A percentile compares a stretch with the other conserved stretches of the same genome.
Evolutionary conservation across 37 sponge, comb jelly and placozoan species (phyloP).

Genomic region (Halisarca cf. caerulea): DNA sequence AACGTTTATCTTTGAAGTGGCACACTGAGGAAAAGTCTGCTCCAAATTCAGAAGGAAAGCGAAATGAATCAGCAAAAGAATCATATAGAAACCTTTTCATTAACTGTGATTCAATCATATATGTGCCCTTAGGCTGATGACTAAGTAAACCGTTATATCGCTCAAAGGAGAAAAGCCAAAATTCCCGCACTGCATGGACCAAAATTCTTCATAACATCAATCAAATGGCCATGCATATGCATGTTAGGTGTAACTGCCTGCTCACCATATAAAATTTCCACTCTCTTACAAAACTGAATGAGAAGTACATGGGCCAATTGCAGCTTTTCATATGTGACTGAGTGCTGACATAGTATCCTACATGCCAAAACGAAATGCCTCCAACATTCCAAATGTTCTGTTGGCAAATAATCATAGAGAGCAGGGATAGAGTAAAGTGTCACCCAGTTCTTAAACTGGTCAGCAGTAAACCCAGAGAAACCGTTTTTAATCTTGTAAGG

Average conservation of each 20-base stretch:
- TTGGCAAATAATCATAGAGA: conserved; percentile 28
- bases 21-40: not conserved
- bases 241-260: conserved; percentile 13
- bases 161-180: conserved; percentile 24
- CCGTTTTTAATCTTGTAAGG: conserved; percentile 12
- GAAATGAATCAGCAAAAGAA: conserved; percentile 5
- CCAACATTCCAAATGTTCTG: conserved; percentile 46
- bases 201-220: not conserved
- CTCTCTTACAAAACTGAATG: not conserved
- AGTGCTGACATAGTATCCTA: conserved; percentile 21
- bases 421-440: conserved; percentile 36
- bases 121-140: not conserved
- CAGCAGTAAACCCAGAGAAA: conserved; percentile 44
- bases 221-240: conserved; percentile 19
- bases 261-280: not conserved
- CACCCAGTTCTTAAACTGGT: conserved; percentile 37
- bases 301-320: not conserved
- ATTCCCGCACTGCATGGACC: not conserved
- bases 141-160: conserved; percentile 14
- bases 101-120: conserved; percentile 21
- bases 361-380: conserved; percentile 39
- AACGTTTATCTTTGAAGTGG: not conserved
- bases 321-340: not conserved
- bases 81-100: conserved; percentile 9
- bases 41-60: not conserved